These are phyloP conservation scores for Acanthosepion pharaonis DNA, from an alignment of 2,888 invertebrate species.

Conservation along the genomic window DNA sequence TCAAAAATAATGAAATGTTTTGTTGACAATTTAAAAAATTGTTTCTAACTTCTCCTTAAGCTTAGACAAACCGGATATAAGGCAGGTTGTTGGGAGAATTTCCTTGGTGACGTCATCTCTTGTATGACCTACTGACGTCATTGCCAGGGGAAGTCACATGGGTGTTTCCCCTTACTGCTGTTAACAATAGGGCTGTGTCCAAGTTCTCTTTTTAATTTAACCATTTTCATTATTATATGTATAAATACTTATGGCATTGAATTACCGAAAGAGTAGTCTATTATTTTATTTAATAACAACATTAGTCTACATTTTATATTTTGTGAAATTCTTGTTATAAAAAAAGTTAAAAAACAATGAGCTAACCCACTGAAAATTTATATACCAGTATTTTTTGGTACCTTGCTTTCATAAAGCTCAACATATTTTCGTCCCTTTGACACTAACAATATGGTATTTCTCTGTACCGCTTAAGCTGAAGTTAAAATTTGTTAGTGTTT, in stretches of 20 bases:
- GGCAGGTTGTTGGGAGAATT: conserved; percentile 34
- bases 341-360: no score
- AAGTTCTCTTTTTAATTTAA: neutral
- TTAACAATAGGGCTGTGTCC: neutral
- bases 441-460: no score
- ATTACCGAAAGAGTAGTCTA: no score
- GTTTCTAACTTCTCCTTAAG: neutral
- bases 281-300: no score
- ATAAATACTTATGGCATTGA: neutral
- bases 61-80: conserved; percentile 17
- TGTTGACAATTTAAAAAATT: neutral
- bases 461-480: no score
- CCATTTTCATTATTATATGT: neutral
- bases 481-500: no score
- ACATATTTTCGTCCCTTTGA: no score
- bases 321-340: no score
- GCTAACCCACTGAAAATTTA: no score
- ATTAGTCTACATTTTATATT: no score
- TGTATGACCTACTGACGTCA: conserved; percentile 48
- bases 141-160: conserved; percentile 50
- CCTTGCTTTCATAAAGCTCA: no score
- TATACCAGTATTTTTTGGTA: no score
- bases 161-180: conserved; percentile 49
- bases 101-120: conserved; percentile 35
- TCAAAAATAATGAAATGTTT: neutral